A percentile compares a stretch with the other conserved stretches of the same genome.
phyloP scores from a whole-genome alignment of 2,113 vertebrate species.

The Melanocharis versteri region DNA sequence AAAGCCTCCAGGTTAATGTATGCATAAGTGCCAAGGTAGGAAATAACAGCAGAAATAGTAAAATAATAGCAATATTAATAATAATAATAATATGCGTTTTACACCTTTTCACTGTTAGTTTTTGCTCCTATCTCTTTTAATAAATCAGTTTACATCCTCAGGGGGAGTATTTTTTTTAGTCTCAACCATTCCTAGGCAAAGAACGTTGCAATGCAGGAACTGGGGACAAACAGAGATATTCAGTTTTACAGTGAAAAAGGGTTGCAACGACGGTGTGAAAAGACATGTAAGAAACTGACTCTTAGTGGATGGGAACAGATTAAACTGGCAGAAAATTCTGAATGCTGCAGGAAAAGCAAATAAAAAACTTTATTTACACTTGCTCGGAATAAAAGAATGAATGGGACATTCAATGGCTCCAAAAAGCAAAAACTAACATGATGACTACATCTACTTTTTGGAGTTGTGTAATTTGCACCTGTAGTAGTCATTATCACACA shows the following conservation, averaged over 20 bases:
- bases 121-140: not conserved
- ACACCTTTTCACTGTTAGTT: not conserved
- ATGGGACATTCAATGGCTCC: not conserved
- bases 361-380: conserved; percentile 35
- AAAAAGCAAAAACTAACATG: not conserved
- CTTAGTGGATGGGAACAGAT: not conserved
- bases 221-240: not conserved
- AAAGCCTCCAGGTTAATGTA: not conserved
- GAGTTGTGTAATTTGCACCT: not conserved
- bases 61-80: not conserved
- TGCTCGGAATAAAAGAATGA: not conserved
- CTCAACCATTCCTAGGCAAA: not conserved
- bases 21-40: not conserved
- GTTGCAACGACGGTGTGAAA: not conserved
- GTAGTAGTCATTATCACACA: not conserved
- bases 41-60: not conserved
- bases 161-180: not conserved
- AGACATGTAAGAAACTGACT: not conserved
- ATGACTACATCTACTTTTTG: not conserved
- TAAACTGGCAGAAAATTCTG: not conserved
- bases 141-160: not conserved
- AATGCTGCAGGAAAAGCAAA: not conserved
- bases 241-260: not conserved
- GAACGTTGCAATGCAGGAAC: not conserved
- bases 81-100: not conserved